Conservation (phyloP, 1,140 invertebrate genomes). For the Hylyphantes graminicola region DNA sequence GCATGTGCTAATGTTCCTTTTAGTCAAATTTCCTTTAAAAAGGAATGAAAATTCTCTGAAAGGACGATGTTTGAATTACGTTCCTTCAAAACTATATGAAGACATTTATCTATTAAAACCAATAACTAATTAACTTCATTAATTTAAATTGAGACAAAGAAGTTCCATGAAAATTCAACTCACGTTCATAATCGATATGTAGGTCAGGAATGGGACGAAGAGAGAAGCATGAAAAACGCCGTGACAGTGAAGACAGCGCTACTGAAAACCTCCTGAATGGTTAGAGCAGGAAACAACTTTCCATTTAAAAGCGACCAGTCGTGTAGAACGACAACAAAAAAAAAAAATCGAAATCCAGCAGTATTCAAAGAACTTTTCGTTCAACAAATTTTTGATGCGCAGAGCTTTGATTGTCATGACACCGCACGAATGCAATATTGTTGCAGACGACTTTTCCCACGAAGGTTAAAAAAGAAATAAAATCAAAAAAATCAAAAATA, state of each 20-base stretch:
- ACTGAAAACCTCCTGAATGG: neutral
- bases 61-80: too few relatives aligned
- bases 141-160: too few relatives aligned
- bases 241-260: neutral
- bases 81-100: too few relatives aligned
- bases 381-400: slow-evolving; percentile 13
- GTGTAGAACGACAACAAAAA: slow-evolving; percentile 4
- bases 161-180: slow-evolving; percentile 7
- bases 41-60: too few relatives aligned
- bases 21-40: too few relatives aligned
- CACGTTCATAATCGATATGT: slow-evolving; percentile 21
- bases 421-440: slow-evolving; percentile 5
- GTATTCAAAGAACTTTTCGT: slow-evolving; percentile 5
- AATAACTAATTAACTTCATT: too few relatives aligned
- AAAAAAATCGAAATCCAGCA: neutral
- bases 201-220: neutral
- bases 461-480: too few relatives aligned
- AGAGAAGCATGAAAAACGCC: neutral
- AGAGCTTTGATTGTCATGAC: slow-evolving; percentile 9
- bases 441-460: neutral
- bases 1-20: too few relatives aligned
- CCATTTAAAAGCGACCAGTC: slow-evolving; percentile 17
- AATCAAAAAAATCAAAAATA: too few relatives aligned
- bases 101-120: too few relatives aligned
- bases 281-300: slow-evolving; percentile 39